Percentiles rank a stretch among this genome's conserved stretches.
Conservation (phyloP, 1,140 invertebrate species). For the Pararge aegeria region DNA sequence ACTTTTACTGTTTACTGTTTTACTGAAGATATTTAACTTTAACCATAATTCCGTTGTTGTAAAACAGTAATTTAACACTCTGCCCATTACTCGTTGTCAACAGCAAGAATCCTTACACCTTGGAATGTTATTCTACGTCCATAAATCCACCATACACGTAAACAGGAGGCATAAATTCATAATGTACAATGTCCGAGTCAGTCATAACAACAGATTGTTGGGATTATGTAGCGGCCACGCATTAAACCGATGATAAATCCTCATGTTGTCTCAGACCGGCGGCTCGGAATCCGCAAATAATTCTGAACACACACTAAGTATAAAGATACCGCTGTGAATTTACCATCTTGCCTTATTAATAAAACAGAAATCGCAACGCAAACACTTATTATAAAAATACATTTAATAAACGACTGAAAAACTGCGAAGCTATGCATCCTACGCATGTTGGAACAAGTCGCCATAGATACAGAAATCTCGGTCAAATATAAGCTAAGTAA, state of each 20-base stretch:
- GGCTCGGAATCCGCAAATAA: constrained; percentile 47
- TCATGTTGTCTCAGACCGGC: constrained; percentile 36
- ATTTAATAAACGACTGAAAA: too few relatives aligned
- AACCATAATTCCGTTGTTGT: too few relatives aligned
- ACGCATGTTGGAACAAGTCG: too few relatives aligned
- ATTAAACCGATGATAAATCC: constrained; percentile 45
- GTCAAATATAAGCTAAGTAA: too few relatives aligned
- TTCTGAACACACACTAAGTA: constrained; percentile 20
- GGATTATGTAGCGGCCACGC: constrained; percentile 43
- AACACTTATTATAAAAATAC: neutral
- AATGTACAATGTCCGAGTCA: constrained; percentile 27
- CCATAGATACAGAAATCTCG: too few relatives aligned
- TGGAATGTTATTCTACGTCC: constrained; percentile 11
- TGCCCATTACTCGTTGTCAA: neutral
- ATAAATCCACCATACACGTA: constrained; percentile 18
- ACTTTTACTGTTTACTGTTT: too few relatives aligned
- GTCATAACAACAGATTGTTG: constrained; percentile 51
- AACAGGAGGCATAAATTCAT: constrained; percentile 22
- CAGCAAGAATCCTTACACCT: neutral
- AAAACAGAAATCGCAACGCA: neutral
- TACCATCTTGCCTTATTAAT: neutral
- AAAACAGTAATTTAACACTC: neutral
- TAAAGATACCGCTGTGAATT: constrained; percentile 7
- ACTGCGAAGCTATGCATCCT: too few relatives aligned
- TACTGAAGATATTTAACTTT: too few relatives aligned